Conservation (phyloP, 2,797 vertebrate genomes). For the Siniperca scherzeri region DNA sequence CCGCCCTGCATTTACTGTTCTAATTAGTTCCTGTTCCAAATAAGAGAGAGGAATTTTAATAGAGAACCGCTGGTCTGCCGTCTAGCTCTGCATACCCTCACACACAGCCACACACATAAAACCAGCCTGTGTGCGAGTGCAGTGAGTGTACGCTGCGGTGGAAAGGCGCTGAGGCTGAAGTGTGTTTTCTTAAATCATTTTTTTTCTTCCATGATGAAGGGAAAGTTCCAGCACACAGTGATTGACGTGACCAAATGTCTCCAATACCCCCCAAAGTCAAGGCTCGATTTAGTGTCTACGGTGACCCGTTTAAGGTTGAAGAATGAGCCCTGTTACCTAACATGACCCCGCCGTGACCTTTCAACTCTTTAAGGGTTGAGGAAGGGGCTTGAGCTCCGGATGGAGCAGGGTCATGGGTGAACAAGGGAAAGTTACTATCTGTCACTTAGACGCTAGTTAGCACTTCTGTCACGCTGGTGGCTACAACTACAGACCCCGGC, state of each 20-base stretch:
- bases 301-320: conserved; percentile 53
- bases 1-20: conserved; percentile 85
- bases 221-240: conserved; percentile 34
- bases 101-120: conserved; percentile 58
- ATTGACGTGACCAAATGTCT: conserved; percentile 71
- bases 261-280: conserved; percentile 44
- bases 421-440: conserved; percentile 79
- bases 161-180: conserved; percentile 17
- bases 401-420: conserved; percentile 70
- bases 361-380: conserved; percentile 65
- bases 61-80: conserved; percentile 81
- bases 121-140: conserved; percentile 41
- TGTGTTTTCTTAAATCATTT: conserved; percentile 38
- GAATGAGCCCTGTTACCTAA: conserved; percentile 72
- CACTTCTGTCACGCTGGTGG: conserved; percentile 46
- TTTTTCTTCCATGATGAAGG: conserved; percentile 28
- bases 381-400: conserved; percentile 45
- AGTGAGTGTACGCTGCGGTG: conserved; percentile 31
- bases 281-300: conserved; percentile 63
- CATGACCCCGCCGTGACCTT: conserved; percentile 72
- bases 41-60: conserved; percentile 87
- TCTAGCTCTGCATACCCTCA: conserved; percentile 59
- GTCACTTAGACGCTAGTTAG: conserved; percentile 70
- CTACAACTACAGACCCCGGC: neutral
- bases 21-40: conserved; percentile 87